Evolutionary conservation across 2,888 invertebrate genomes (phyloP), one percentile per base, ranked within the genome.

Genomic region (Loripinus fragilis): DNA sequence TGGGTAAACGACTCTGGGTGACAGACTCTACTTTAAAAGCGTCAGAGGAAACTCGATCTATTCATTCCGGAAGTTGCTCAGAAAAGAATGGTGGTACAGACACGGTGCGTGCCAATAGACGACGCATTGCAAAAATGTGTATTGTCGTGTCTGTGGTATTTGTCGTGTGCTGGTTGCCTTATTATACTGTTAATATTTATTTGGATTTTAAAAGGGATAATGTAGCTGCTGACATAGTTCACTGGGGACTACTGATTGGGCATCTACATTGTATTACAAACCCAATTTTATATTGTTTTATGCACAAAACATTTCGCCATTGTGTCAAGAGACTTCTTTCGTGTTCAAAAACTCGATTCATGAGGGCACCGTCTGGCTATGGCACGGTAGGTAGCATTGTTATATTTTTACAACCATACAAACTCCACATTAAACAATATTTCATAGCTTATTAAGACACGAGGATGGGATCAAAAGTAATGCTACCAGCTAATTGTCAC

Each of bases 121-220:
- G 96, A 89, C 94, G 96, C 64, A 96, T 96, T n/a, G 97, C 97
- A 0, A 96, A 96, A 95, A 96, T 97, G 83, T 94, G 97, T 38
- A 94, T 97, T 0, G 94, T 96, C 0, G 94, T 97, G 25, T 96
- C 96, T 0, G 95, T 96, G 2, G 95, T 97, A 45, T 97, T 97
- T 90, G 96, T 96, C 0, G 92, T 96, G 3, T 97, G 96, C 93
- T 97, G 97, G 97, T 94, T 97, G 67, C 97, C 97, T 0, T 96
- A 96, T 94, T 96, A 96, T 93, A 95, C 96, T 55, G 93, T 96
- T 33, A 95, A 95, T 89, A 94, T 96, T n/a, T 94, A 96, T 71
- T 92, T 95, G 7, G 96, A 96, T 89, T 94, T 95, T 23, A 85
- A 89, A 25, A 66, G 78, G 2, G 81, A 83, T 30, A 88, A 87